phyloP scores from a whole-genome alignment of 2,888 invertebrate genomes.

The Macaria liturata region DNA sequence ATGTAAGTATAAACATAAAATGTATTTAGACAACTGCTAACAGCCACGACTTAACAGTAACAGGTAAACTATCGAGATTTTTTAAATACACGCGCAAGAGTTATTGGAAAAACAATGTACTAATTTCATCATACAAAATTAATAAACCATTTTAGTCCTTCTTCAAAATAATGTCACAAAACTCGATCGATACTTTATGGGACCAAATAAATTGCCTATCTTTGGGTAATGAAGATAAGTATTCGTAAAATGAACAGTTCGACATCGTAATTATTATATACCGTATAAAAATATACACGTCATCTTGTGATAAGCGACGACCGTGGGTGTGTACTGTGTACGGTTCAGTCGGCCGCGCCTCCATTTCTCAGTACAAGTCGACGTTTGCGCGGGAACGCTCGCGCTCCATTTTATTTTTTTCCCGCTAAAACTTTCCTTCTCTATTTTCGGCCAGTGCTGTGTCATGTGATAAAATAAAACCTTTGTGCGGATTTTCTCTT shows the following conservation, averaged over 20 bases:
- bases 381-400: constrained; percentile 45
- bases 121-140: no score
- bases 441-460: constrained; percentile 32
- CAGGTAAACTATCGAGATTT: no score
- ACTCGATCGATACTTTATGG: constrained; percentile 15
- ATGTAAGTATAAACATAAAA: no score
- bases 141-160: no score
- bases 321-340: constrained; percentile 34
- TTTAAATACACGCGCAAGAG: no score
- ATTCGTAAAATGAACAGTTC: constrained; percentile 30
- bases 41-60: no score
- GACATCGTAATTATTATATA: constrained; percentile 31
- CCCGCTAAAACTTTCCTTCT: constrained; percentile 32
- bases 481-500: constrained; percentile 8
- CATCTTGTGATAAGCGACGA: constrained; percentile 48
- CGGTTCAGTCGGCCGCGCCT: constrained; percentile 48
- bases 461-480: constrained; percentile 19
- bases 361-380: constrained; percentile 46
- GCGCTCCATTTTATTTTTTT: constrained; percentile 41
- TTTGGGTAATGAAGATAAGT: constrained; percentile 34
- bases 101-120: no score
- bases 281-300: constrained; percentile 38
- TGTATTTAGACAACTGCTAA: no score
- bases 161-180: neutral
- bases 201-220: constrained; percentile 28